A percentile compares a stretch with the other conserved stretches of the same genome.
Conservation (phyloP, 2,113 vertebrate genomes). For the Limanda limanda region DNA sequence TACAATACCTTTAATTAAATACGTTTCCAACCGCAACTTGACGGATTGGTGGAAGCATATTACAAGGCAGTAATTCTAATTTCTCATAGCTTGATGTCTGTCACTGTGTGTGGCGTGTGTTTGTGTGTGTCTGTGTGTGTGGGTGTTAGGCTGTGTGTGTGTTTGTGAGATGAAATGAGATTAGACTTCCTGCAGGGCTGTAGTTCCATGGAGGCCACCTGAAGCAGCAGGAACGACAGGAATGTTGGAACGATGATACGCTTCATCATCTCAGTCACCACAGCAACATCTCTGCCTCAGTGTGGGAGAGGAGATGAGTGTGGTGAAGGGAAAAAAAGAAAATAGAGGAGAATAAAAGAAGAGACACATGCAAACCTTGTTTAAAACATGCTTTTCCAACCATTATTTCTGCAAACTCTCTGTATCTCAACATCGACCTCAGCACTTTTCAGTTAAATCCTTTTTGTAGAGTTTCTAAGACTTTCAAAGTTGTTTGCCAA, state of each 20-base stretch:
- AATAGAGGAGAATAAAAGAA: neutral
- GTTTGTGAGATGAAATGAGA: constrained; percentile 63
- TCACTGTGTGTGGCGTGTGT: neutral
- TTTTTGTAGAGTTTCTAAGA: constrained; percentile 28
- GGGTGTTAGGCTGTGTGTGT: constrained; percentile 32
- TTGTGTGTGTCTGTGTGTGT: constrained; percentile 24
- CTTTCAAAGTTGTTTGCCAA: constrained; percentile 39
- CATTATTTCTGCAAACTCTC: constrained; percentile 12
- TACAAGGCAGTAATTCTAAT: neutral
- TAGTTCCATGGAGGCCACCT: constrained; percentile 63
- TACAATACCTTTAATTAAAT: too few relatives aligned
- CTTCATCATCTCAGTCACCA: constrained; percentile 47
- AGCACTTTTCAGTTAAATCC: neutral
- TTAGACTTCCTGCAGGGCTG: constrained; percentile 58
- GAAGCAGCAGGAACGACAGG: constrained; percentile 67
- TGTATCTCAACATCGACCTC: constrained; percentile 6
- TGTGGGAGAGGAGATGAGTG: constrained; percentile 14
- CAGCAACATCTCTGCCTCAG: constrained; percentile 50
- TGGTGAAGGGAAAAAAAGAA: neutral
- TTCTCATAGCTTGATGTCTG: constrained; percentile 16
- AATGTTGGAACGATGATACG: constrained; percentile 68
- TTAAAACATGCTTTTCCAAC: neutral
- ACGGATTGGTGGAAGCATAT: neutral
- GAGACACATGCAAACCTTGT: neutral
- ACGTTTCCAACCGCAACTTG: neutral